Base-by-base conservation (phyloP, 2,113 vertebrate species). In the Phrynosoma platyrhinos region DNA sequence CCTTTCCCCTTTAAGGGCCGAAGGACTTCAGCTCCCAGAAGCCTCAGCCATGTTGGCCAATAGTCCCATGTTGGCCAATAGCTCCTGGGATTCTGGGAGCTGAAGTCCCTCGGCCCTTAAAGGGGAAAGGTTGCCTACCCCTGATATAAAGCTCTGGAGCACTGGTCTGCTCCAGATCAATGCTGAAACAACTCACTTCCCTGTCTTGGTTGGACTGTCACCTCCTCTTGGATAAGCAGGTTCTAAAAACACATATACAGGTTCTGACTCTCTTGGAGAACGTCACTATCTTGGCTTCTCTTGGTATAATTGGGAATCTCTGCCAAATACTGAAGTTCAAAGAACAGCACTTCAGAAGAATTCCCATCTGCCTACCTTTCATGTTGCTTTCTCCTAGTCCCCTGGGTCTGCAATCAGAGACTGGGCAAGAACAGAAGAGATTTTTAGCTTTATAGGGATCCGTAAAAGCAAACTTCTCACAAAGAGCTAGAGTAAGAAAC, bases 391-490 rank as follows among this genome's bases (percentile, higher is more conserved):
- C 97, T 93, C 91, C 96, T 68, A 92, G 92, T 36, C 94, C 95
- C 92, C 95, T 89, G 74, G 97, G 91, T 88, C 97, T 96, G 84
- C 96, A 94, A 75, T 97, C 97, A 53, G 96, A 96, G 42, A 94
- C 97, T 97, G 93, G 88, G 90, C 90, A 93, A 82, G 84, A 94
- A 92, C 42, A 91, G 12, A 13, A 91, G 4, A 52, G 27, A 2
- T 84, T 10, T n/a, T 91, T 78, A 68, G 79, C 21, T 32, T 20
- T 30, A 72, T 7, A 20, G 25, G 80, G 30, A 68, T 83, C 40
- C 76, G 36, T 77, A 36, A 76, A 88, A 4, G 21, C 47, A 82
- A 53, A 2, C 4, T 68, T 16, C 47, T 58, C 32, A n/a, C 36
- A 75, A 25, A 84, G 71, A 84, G 30, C 69, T 8, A 72, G 72